Conservation (phyloP, 2,797 vertebrate genomes). For the Mionectes olivaceus region DNA sequence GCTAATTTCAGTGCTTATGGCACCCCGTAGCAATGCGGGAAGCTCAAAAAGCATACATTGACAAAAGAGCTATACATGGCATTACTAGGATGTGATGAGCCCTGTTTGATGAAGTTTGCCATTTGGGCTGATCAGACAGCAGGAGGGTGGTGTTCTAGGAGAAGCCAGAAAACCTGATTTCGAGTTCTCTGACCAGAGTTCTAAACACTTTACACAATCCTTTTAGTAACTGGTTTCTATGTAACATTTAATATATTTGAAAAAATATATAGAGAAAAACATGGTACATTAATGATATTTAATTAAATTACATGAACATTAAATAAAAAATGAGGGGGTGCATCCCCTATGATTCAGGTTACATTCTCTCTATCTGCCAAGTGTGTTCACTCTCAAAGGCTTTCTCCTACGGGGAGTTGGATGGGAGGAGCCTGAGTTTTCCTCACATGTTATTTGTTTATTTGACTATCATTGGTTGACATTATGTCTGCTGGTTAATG, state of each 20-base stretch:
- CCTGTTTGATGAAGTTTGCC: neutral
- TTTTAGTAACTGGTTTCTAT: neutral
- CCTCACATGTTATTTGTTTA: neutral
- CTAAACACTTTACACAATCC: neutral
- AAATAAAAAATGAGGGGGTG: neutral
- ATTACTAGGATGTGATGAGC: neutral
- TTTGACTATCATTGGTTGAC: conserved; percentile 13
- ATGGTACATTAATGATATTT: too few species aligned
- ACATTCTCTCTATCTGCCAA: neutral
- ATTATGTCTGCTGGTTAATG: conserved; percentile 50
- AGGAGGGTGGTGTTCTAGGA: neutral
- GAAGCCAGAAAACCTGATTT: neutral
- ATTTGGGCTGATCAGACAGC: neutral
- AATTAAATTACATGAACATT: neutral
- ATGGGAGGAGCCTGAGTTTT: conserved; percentile 19
- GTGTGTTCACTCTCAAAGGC: neutral
- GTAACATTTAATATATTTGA: neutral
- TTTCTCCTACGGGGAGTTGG: neutral
- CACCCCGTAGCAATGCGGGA: neutral
- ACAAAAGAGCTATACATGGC: neutral
- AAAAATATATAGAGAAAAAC: neutral
- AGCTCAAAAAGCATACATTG: neutral
- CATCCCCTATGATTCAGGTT: neutral
- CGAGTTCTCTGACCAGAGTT: neutral
- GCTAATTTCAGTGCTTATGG: neutral